Evolutionary conservation across 2,797 vertebrate species (phyloP).

Genomic region (Acropternis orthonyx): DNA sequence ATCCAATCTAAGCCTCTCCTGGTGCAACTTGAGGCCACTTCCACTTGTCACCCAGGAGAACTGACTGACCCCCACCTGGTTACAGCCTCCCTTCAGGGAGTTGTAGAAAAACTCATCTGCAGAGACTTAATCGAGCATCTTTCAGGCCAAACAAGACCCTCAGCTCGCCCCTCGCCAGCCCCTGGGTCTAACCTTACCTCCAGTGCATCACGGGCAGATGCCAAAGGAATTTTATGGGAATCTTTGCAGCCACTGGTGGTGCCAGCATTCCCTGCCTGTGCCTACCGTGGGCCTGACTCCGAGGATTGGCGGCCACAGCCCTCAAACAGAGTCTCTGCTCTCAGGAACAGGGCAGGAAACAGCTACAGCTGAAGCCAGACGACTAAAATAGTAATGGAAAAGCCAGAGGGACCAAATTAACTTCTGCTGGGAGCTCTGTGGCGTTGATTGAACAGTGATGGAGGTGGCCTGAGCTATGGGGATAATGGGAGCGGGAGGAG

Average conservation of each 20-base stretch:
- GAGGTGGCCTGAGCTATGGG: background rate
- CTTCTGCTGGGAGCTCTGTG: background rate
- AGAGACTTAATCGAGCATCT: background rate
- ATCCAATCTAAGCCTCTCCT: background rate
- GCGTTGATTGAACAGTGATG: background rate
- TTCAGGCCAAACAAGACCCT: background rate
- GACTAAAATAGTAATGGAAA: background rate
- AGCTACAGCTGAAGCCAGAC: background rate
- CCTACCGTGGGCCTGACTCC: accelerated
- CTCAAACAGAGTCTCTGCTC: accelerated
- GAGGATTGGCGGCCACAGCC: background rate
- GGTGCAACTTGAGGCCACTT: background rate
- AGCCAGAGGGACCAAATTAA: background rate
- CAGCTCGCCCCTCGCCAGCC: background rate
- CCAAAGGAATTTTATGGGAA: background rate
- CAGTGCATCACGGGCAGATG: accelerated
- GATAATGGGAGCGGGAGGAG: background rate
- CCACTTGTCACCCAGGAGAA: background rate
- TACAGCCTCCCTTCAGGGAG: background rate
- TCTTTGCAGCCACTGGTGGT: accelerated
- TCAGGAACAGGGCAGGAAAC: background rate
- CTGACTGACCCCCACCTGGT: background rate
- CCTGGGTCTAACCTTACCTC: background rate
- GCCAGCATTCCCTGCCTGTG: accelerated
- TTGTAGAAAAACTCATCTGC: background rate